These are phyloP conservation scores for Allobates femoralis DNA, from an alignment of 2,797 vertebrate species.

Conservation along the genomic window DNA sequence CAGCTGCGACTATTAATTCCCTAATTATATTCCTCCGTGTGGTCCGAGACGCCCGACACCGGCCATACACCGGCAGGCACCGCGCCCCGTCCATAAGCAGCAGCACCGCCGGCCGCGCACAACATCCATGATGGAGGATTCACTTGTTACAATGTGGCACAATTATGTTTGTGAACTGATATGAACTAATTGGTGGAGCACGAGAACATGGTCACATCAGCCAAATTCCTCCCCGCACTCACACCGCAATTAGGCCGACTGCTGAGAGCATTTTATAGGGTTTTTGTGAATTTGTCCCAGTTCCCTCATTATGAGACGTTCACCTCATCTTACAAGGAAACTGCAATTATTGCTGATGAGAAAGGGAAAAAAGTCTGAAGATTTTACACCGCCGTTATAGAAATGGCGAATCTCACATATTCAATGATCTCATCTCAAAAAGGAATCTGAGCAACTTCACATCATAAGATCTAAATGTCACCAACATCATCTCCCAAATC, in stretches of 20 bases:
- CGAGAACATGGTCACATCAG: not conserved
- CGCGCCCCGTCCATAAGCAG: constrained; percentile 65
- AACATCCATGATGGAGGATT: constrained; percentile 63
- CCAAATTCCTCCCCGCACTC: not conserved
- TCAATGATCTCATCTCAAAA: not conserved
- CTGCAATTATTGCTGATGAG: constrained; percentile 18
- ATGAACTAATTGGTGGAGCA: constrained; percentile 33
- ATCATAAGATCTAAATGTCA: no score
- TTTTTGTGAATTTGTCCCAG: constrained; percentile 38
- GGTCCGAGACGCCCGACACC: constrained; percentile 69
- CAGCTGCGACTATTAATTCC: constrained; percentile 73
- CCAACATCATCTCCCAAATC: no score
- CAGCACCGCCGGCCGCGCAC: constrained; percentile 65
- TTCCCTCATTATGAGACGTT: constrained; percentile 35
- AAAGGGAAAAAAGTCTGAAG: not conserved
- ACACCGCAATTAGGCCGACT: constrained; percentile 40
- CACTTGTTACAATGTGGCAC: not conserved
- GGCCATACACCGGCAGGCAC: constrained; percentile 70
- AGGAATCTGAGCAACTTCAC: no score
- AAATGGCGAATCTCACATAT: not conserved
- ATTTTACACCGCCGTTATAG: not conserved
- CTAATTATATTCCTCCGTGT: constrained; percentile 75
- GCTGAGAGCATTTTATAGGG: constrained; percentile 24
- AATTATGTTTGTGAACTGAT: constrained; percentile 45
- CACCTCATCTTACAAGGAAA: constrained; percentile 2